Conservation (phyloP, 2,888 invertebrate genomes). For the Synanthedon myopaeformis region DNA sequence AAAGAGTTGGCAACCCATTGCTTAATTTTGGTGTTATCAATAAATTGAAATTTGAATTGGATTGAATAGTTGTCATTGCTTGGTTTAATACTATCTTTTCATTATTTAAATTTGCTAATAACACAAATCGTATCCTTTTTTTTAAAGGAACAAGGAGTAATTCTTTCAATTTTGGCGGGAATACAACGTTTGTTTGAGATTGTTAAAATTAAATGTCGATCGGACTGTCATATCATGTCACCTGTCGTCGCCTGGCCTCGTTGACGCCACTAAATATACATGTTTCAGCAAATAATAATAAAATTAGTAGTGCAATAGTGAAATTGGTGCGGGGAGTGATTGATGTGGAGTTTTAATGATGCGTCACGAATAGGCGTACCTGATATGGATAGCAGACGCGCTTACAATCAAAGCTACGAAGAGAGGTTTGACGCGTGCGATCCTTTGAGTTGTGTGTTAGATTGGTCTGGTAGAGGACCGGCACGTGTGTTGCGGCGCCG, state of each 20-base stretch:
- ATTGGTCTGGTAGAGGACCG: conserved; percentile 40
- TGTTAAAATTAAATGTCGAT: neutral
- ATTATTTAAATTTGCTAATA: too few species aligned
- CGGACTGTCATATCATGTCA: conserved; percentile 39
- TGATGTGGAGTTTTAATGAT: conserved; percentile 57
- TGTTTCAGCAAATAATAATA: conserved; percentile 41
- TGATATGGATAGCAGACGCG: conserved; percentile 62
- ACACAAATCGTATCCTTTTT: too few species aligned
- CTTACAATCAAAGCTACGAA: conserved; percentile 52
- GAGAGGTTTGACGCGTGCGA: conserved; percentile 60
- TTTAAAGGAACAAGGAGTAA: too few species aligned
- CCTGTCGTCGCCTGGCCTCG: conserved; percentile 51
- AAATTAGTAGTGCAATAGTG: conserved; percentile 59
- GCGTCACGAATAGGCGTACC: conserved; percentile 43
- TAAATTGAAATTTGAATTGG: too few species aligned
- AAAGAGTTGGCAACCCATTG: too few species aligned
- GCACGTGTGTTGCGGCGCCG: conserved; percentile 58
- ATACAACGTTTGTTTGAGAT: conserved; percentile 1
- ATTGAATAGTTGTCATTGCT: too few species aligned
- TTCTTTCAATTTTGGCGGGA: conserved; percentile 62
- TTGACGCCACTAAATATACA: conserved; percentile 32
- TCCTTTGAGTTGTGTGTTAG: conserved; percentile 50
- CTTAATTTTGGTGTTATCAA: too few species aligned
- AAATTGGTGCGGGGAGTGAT: conserved; percentile 37
- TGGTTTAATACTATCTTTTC: too few species aligned